Evolutionary conservation across 35 echinoderm and acorn worm species (phyloP).

Genomic region (Heliocidaris erythrogramma): DNA sequence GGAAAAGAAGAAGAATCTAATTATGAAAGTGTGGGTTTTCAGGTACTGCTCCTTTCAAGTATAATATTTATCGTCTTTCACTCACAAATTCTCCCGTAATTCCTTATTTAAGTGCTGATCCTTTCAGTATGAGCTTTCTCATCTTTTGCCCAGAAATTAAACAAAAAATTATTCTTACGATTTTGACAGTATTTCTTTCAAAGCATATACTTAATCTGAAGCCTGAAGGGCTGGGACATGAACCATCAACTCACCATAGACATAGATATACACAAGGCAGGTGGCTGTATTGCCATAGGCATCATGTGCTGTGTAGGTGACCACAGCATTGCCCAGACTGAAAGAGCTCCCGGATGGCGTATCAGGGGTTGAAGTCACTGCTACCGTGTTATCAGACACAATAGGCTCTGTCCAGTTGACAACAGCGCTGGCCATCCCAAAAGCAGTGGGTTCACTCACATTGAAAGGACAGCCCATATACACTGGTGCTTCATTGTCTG

Average conservation of each 20-base stretch:
- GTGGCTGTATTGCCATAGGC: conserved; percentile 31
- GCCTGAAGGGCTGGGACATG: too few species aligned
- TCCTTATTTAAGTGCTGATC: too few species aligned
- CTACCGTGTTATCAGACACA: conserved; percentile 51
- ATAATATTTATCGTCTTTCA: too few species aligned
- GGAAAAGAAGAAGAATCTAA: too few species aligned
- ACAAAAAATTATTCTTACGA: too few species aligned
- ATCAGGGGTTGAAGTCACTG: not conserved
- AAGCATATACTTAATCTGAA: too few species aligned
- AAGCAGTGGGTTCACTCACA: not conserved
- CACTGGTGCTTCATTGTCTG: conserved; percentile 62
- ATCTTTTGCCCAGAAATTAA: too few species aligned
- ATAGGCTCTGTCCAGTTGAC: conserved; percentile 66
- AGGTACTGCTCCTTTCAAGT: too few species aligned
- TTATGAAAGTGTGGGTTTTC: too few species aligned
- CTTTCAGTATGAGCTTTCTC: too few species aligned
- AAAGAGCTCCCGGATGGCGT: not conserved
- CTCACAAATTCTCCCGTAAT: too few species aligned
- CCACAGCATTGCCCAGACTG: not conserved
- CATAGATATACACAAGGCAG: conserved; percentile 33
- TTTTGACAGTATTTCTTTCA: too few species aligned
- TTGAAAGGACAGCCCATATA: conserved; percentile 37
- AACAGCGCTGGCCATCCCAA: not conserved
- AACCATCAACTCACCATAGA: not conserved
- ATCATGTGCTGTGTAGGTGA: conserved; percentile 39